Evolutionary conservation across 1,140 invertebrate genomes (phyloP).

Genomic region (Lucilia sericata): DNA sequence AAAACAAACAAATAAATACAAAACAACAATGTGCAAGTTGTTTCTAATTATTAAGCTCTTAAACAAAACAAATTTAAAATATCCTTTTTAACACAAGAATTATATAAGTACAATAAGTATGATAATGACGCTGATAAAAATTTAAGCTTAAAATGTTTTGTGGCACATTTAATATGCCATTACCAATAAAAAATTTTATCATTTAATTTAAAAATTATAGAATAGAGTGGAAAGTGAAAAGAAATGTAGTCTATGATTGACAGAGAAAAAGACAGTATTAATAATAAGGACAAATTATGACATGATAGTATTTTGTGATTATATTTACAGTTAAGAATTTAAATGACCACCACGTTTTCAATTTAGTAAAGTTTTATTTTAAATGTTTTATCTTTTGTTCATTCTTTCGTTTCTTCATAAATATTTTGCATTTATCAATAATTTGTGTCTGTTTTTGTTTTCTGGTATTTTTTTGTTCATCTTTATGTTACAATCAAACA

Average conservation of each 20-base stretch:
- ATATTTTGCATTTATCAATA: slow-evolving; percentile 4
- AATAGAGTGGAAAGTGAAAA: not conserved
- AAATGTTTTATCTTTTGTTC: not conserved
- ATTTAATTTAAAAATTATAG: not conserved
- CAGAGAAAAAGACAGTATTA: not conserved
- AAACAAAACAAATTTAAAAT: not conserved
- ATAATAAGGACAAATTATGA: slow-evolving; percentile 20
- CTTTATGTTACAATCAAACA: too few relatives aligned
- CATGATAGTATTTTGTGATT: not conserved
- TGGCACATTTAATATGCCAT: slow-evolving; percentile 15
- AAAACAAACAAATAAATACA: not conserved
- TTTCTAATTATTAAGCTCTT: slow-evolving; percentile 7
- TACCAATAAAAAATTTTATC: slow-evolving; percentile 4
- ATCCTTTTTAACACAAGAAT: not conserved
- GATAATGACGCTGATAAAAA: not conserved
- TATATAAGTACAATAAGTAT: not conserved
- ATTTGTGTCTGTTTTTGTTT: not conserved
- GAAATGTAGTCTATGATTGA: not conserved
- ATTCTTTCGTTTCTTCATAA: not conserved
- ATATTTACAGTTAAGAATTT: slow-evolving; percentile 11
- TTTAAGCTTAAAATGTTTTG: not conserved
- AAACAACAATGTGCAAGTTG: not conserved
- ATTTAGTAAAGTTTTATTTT: not conserved
- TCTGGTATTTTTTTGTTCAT: not conserved
- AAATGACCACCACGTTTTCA: slow-evolving; percentile 8